Base-by-base conservation (phyloP, 2,797 vertebrate species). In the Taenioides sp. region DNA sequence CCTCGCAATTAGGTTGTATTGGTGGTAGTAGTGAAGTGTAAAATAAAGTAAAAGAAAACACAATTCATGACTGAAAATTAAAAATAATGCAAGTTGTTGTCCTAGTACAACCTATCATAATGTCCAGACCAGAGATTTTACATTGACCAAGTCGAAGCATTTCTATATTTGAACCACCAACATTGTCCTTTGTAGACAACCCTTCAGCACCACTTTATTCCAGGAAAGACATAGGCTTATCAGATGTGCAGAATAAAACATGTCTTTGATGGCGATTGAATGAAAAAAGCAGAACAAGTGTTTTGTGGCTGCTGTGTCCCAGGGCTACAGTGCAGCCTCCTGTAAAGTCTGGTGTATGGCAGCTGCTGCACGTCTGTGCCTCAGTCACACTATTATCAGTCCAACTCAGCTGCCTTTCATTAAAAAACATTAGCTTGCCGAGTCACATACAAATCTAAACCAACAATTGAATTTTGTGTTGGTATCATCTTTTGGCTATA, bases 351-450 rank as follows among this genome's bases (percentile, higher is more conserved):
- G 18, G 60, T 34, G 83, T 80, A 76, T 84, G 72, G 67, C 80
- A 85, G 69, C 79, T 87, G 72, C 63, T 86, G 72, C 73, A 71
- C 80, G 80, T 73, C 71, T 86, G 73, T 77, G 79, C 84, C 82
- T 69, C 57, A 66, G 67, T 74, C 71, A 57, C 71, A 80, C 74
- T 80, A 82, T 87, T 83, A 86, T 69, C 81, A 76, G 80, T 73
- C 78, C 27, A 74, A 84, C 82, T 89, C 90, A 90, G 83, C 79
- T 88, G 87, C 75, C 61, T 89, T 84, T 90, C 67, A 91, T 93
- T 88, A 90, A 25, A 71, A 71, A 87, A 70, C 75, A 71, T 74
- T 72, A 49, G 40, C 74, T 84, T 75, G 82, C 74, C 85, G 81
- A 86, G 77, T 76, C 66, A 75, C 74, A 71, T 28, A 71, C 67